These are phyloP conservation scores for Hydrocynus forskahlii DNA, from an alignment of 2,797 vertebrate species.

Conservation along the genomic window DNA sequence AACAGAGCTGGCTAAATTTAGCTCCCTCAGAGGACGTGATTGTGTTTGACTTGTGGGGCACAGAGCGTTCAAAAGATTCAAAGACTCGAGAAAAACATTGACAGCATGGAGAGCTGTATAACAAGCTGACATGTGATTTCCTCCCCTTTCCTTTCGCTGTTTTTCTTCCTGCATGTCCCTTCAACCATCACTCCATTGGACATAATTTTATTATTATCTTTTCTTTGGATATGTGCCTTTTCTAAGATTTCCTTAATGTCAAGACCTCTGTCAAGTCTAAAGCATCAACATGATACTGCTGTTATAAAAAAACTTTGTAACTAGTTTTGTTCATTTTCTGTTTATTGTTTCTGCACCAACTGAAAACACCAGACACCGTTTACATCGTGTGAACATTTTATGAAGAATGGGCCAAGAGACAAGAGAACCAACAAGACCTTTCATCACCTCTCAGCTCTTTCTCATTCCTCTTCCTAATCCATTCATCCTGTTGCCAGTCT, in stretches of 20 bases:
- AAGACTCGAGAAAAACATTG: slow-evolving; percentile 46
- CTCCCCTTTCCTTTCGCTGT: background rate
- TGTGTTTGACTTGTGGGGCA: slow-evolving; percentile 47
- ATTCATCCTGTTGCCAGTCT: slow-evolving; percentile 55
- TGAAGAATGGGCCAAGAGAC: no score
- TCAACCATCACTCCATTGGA: background rate
- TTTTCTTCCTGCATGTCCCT: background rate
- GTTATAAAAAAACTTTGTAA: background rate
- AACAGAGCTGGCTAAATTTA: slow-evolving; percentile 56
- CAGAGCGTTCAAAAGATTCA: slow-evolving; percentile 54
- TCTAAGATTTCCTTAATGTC: no score
- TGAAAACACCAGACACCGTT: no score
- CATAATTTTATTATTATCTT: background rate
- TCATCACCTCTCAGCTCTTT: background rate
- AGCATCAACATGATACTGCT: no score
- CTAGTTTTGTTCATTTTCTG: no score
- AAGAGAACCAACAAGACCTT: background rate
- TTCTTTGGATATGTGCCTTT: background rate
- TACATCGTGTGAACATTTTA: no score
- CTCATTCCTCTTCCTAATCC: background rate
- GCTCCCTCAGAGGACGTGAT: slow-evolving; percentile 50
- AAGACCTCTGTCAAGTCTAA: no score
- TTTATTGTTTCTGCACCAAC: no score
- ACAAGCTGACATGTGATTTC: slow-evolving; percentile 41
- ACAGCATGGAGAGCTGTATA: slow-evolving; percentile 24